Evolutionary conservation across 2,888 invertebrate species (phyloP), one percentile per base, ranked within the genome.

Genomic region (Chrysolina haemoptera): DNA sequence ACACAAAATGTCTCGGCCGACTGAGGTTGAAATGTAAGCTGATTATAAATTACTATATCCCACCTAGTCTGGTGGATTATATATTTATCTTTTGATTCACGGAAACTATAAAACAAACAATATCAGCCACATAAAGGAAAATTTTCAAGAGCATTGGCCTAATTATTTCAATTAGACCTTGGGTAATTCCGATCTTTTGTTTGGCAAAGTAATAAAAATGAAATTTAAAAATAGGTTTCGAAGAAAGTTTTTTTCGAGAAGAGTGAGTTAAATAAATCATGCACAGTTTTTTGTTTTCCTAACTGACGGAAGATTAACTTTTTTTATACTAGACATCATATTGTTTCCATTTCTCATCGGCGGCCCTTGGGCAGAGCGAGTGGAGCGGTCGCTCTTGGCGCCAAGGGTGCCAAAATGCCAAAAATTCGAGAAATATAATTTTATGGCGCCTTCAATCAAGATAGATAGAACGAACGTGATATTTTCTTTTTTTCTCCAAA

Each of bases 31-130:
- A 22, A 27, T 10, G 27, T n/a, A 27, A 59, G 22, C 27, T 9
- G 35, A 59, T 35, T 16, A 14, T 59, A n/a, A 59, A 59, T 59
- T n/a, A 8, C 35, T 2, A n/a, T 9, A 1, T n/a, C 35, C 59
- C 59, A 27, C 14, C 16, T 16, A 27, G 59, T 59, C 59, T 59
- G 35, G 59, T 59, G 35, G 6, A 35, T 59, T 35, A 35, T 22
- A 27, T 59, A n/a, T 27, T 16, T 16, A 50, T 18, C 11, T 59
- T n/a, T 22, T n/a, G 59, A 59, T 59, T 59, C 59, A 16, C 16
- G 59, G 59, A 59, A 59, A 59, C 59, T 35, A 59, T 59, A 1
- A 59, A 59, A 14, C 59, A 35, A 59, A 35, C 59, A 59, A 22
- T 59, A 14, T 16, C 14, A 59, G 27, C 16, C 27, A 14, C 10